Evolutionary conservation across 2,113 vertebrate species (phyloP).

Genomic region (Rhynchopsitta pachyrhyncha): DNA sequence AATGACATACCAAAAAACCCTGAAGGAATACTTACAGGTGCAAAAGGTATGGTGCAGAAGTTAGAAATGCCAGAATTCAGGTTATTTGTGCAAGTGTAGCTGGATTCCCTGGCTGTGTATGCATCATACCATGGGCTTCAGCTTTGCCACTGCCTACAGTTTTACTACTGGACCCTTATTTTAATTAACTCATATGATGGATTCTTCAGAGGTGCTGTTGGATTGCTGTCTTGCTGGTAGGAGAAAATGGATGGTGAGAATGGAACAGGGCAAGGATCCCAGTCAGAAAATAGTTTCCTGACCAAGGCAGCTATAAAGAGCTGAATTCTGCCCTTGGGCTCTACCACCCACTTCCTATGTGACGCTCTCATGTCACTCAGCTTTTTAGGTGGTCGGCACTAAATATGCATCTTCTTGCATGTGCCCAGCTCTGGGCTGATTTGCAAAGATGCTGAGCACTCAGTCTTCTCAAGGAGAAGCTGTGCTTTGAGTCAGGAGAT

Average conservation of each 20-base stretch:
- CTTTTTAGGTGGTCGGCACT: neutral
- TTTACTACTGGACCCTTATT: neutral
- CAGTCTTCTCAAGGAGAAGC: conserved; percentile 38
- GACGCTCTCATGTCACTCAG: neutral
- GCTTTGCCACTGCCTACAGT: neutral
- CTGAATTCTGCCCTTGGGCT: neutral
- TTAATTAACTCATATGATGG: neutral
- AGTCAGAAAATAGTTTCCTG: neutral
- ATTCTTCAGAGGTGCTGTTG: neutral
- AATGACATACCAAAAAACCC: neutral
- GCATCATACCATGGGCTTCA: fast-evolving
- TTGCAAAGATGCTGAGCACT: conserved; percentile 28
- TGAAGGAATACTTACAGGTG: neutral
- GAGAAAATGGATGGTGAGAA: neutral
- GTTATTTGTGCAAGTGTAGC: neutral
- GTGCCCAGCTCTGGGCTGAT: neutral
- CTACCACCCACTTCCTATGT: neutral
- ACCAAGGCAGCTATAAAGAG: neutral
- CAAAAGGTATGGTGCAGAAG: neutral
- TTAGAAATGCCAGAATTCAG: neutral
- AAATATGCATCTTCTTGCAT: neutral
- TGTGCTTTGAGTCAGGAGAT: conserved; percentile 30
- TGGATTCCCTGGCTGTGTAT: neutral
- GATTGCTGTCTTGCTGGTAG: neutral
- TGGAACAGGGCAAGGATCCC: neutral